Evolutionary conservation across 2,797 vertebrate genomes (phyloP), one percentile per base, ranked within the genome.

Genomic region (Vespertilio murinus): DNA sequence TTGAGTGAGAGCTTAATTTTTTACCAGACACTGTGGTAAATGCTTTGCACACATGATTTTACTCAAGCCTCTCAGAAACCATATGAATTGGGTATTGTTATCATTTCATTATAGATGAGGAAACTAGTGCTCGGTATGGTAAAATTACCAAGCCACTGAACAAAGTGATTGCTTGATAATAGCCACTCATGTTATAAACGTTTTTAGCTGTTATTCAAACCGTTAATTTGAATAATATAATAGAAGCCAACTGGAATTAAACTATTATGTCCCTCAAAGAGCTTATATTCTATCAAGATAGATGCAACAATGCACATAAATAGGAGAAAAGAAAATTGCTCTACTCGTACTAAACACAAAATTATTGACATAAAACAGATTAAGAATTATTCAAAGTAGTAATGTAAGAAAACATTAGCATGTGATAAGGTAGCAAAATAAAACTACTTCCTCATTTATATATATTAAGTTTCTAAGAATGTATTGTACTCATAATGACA

Each of bases 271-370:
- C 11, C 38, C 45, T 93, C 65, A 59, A 73, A 71, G 35, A 94
- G 45, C 7, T 77, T 93, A 54, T 42, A 67, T 35, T 94, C 42
- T 89, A 65, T 94, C 33, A 74, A 92, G 33, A 89, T 52, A 80
- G 89, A 77, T 22, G 17, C 8, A 89, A 22, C 8, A 61, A 79
- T 59, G 14, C 42, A 88, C 13, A 56, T 38, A n/a, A 88, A 73
- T 52, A 10, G 38, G n/a, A 67, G 3, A 56, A 90, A 88, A 85
- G 16, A 54, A 70, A 84, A 64, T 30, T 45, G 40, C 1, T 94
- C 1, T 82, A 22, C 86, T 73, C 38, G 30, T 70, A 73, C 61
- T 78, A 88, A 88, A 70, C 8, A 67, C 8, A n/a, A 40, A 84
- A 69, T 8, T 47, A 74, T 2, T 70, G 73, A 87, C 7, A 16